These are phyloP conservation scores for Lindbergichthys nudifrons DNA, from an alignment of 2,797 vertebrate species.

Conservation along the genomic window DNA sequence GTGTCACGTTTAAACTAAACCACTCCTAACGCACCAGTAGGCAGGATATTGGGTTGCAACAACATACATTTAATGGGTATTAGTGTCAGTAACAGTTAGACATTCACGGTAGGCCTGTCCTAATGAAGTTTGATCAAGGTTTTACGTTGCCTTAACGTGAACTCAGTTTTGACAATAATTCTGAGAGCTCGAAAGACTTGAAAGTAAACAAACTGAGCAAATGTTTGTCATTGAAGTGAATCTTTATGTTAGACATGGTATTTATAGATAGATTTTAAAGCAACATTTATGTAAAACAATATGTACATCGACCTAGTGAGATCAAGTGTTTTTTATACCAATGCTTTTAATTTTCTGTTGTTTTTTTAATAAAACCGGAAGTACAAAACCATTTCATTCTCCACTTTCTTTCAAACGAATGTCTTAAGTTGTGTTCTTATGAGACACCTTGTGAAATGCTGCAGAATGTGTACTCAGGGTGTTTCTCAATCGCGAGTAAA, in stretches of 20 bases:
- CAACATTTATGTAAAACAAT: background rate
- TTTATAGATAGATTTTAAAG: conserved; percentile 15
- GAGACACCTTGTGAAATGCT: background rate
- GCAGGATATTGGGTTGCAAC: background rate
- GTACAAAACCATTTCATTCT: background rate
- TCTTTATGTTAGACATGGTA: conserved; percentile 23
- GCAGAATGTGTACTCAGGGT: background rate
- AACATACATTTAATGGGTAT: conserved; percentile 1
- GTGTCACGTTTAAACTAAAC: conserved; percentile 25
- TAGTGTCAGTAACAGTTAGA: conserved; percentile 3
- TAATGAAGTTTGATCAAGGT: conserved; percentile 54
- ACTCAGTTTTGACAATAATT: conserved; percentile 42
- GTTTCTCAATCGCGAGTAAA: too few species aligned
- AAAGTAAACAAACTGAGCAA: conserved; percentile 23
- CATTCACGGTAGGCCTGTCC: background rate
- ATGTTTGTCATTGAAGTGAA: background rate
- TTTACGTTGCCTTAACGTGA: conserved; percentile 79
- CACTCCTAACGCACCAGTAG: background rate
- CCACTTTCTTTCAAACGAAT: background rate
- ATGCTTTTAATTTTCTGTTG: conserved; percentile 42
- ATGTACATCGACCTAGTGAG: conserved; percentile 1
- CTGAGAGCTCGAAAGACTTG: conserved; percentile 59
- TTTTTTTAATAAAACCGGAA: conserved; percentile 67
- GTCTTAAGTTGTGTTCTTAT: background rate
- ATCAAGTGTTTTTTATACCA: conserved; percentile 65